Base-by-base conservation (phyloP, 2,797 vertebrate species). In the Gymnocypris eckloni region DNA sequence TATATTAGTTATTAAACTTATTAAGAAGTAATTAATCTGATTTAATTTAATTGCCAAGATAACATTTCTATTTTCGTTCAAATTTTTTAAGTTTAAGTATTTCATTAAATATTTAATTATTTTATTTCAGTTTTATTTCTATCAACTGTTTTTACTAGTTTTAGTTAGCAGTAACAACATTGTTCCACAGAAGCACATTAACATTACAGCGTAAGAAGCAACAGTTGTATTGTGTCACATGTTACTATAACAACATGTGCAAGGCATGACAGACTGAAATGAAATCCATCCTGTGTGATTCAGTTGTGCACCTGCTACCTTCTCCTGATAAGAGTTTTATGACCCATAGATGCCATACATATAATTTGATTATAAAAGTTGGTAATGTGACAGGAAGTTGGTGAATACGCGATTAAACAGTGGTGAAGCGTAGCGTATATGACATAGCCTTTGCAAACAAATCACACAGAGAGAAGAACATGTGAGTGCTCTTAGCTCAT, bases 241-340 rank as follows among this genome's bases (percentile, higher is more conserved):
- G 61, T 88, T 85, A 79, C 87, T 81, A 87, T 85, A 82, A 73
- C 76, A 56, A 84, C 86, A 73, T 69, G 8, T n/a, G 33, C 33
- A 72, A 79, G 54, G 52, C 71, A 56, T 80, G 88, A 83, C 85
- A 72, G 33, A 33, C 15, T 39, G 64, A 52, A 75, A 50, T 41
- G 39, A 83, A 79, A 83, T 39, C 69, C 61, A 83, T 54, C 48
- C 54, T 77, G 48, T 80, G 50, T 83, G 25, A 82, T 80, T 67
- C 48, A 71, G 39, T 43, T 20, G 25, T 12, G 2, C 85, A 88
- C 72, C 33, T 61, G 78, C 75, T 70, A 37, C 52, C 78, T 28
- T 85, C 18, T 67, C 28, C 12, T 52, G 76, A 70, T 59, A 79
- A 71, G 39, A 67, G n/a, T 20, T 85, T 85, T 72, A 85, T 54